Conservation (phyloP, 2,113 vertebrate species). For the Nerophis lumbriciformis region DNA sequence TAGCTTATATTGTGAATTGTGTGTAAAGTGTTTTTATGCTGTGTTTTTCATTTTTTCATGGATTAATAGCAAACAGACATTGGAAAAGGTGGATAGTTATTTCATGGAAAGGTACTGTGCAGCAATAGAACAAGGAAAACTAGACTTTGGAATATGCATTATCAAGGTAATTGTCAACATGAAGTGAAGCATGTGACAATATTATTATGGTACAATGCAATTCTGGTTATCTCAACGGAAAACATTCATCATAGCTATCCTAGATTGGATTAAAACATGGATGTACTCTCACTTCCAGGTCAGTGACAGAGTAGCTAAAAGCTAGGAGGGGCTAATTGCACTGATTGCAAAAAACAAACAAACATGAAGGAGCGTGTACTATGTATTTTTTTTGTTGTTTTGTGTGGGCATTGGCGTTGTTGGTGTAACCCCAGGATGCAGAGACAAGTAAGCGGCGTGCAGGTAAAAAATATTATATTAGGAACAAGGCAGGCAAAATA, state of each 20-base stretch:
- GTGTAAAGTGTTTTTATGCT: neutral
- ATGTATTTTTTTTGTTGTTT: too few relatives aligned
- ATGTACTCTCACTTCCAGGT: slow-evolving; percentile 1
- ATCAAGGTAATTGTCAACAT: slow-evolving; percentile 48
- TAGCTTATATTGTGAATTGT: slow-evolving; percentile 1
- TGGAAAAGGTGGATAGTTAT: neutral
- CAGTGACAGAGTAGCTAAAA: neutral
- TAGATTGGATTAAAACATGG: slow-evolving; percentile 4
- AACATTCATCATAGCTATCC: slow-evolving; percentile 8
- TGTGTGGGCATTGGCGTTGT: too few relatives aligned
- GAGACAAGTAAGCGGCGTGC: too few relatives aligned
- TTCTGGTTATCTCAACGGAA: slow-evolving; percentile 22
- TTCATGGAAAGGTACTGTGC: slow-evolving; percentile 7
- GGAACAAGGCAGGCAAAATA: too few relatives aligned
- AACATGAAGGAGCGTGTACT: too few relatives aligned
- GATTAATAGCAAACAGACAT: neutral
- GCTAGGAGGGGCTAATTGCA: too few relatives aligned
- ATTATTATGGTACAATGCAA: slow-evolving; percentile 44
- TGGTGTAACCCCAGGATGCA: too few relatives aligned
- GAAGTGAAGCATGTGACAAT: slow-evolving; percentile 34
- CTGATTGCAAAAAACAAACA: too few relatives aligned
- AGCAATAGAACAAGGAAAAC: neutral
- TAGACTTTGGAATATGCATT: slow-evolving; percentile 37
- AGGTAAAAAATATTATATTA: too few relatives aligned
- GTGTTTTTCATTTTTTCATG: slow-evolving; percentile 5